phyloP scores from a whole-genome alignment of 2,113 vertebrate genomes.

The Coptodon rendalli region DNA sequence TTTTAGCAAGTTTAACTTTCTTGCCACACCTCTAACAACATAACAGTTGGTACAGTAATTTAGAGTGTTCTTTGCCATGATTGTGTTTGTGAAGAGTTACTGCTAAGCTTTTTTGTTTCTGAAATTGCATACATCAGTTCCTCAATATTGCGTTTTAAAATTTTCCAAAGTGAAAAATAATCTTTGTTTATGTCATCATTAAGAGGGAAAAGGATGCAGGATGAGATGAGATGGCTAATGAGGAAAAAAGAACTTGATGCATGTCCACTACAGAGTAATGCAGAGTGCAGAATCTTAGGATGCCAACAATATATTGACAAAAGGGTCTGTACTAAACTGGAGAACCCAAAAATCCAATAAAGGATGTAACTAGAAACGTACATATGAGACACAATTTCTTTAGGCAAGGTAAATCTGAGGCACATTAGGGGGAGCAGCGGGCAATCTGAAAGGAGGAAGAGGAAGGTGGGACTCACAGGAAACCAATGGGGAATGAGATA shows the following conservation, averaged over 20 bases:
- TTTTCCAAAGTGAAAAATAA: background rate
- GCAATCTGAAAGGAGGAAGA: background rate
- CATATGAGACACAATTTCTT: background rate
- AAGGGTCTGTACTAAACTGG: background rate
- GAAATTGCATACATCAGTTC: background rate
- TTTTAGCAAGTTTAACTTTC: background rate
- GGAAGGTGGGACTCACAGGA: background rate
- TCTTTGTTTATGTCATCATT: background rate
- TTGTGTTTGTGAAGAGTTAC: background rate
- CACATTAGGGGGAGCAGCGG: background rate
- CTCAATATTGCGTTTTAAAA: background rate
- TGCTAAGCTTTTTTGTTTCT: background rate
- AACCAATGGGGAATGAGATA: background rate
- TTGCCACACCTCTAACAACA: background rate
- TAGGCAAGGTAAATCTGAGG: background rate
- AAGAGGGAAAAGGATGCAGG: background rate
- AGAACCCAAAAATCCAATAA: background rate
- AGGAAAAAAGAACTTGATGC: background rate
- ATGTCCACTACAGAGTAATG: background rate
- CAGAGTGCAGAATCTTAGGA: background rate
- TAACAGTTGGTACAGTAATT: background rate
- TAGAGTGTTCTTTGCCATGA: background rate
- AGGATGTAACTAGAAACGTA: background rate
- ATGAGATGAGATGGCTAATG: background rate
- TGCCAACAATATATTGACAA: background rate